Evolutionary conservation across 2,113 vertebrate genomes (phyloP).

Genomic region (Anas platyrhynchos): DNA sequence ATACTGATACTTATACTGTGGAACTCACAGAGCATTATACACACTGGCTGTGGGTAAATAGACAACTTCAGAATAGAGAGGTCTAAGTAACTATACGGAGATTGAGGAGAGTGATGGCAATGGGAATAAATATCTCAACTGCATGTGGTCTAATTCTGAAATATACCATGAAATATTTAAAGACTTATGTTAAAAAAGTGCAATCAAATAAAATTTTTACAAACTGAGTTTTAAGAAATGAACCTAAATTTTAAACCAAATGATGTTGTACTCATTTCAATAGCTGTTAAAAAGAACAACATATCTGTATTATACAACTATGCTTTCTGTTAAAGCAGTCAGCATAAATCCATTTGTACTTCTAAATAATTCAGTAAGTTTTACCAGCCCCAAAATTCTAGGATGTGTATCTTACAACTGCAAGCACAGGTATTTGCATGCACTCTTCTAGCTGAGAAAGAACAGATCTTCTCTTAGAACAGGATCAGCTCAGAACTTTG

Average conservation of each 20-base stretch:
- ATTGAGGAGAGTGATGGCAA: background rate
- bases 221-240: background rate
- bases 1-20: background rate
- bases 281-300: background rate
- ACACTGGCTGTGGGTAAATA: fast-evolving
- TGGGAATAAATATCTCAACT: background rate
- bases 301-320: background rate
- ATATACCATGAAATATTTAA: background rate
- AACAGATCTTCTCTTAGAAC: background rate
- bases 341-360: background rate
- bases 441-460: background rate
- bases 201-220: background rate
- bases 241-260: background rate
- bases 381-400: background rate
- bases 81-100: background rate
- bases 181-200: background rate
- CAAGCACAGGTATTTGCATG: background rate
- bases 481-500: background rate
- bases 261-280: background rate
- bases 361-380: background rate
- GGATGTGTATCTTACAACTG: background rate
- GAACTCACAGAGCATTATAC: background rate
- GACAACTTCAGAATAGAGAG: background rate
- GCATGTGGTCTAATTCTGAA: background rate
- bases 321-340: background rate